Conservation (phyloP, 2,113 vertebrate species). For the Progne subis region DNA sequence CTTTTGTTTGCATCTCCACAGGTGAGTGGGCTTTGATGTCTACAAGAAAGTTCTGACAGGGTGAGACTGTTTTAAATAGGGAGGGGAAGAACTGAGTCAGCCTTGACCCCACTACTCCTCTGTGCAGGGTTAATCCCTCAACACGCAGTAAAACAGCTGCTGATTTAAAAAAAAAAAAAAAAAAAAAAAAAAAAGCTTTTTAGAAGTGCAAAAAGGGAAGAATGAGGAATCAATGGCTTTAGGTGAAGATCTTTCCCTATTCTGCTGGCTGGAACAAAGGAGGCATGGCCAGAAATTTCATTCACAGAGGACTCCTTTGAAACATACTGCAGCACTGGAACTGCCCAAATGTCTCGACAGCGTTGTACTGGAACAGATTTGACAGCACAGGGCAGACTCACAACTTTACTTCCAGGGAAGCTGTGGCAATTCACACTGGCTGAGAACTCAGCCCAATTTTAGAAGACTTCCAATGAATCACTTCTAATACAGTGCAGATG, state of each 20-base stretch:
- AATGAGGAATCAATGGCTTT: background rate
- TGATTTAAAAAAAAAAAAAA: too few relatives aligned
- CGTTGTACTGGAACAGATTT: background rate
- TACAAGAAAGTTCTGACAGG: background rate
- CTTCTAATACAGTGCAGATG: background rate
- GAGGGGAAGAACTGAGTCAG: background rate
- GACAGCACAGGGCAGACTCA: background rate
- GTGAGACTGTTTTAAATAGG: background rate
- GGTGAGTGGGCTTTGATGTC: background rate
- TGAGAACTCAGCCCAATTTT: background rate
- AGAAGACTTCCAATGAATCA: background rate
- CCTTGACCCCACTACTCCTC: background rate
- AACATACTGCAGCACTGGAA: background rate
- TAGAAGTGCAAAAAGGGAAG: background rate
- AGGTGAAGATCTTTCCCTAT: background rate
- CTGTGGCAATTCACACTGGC: background rate
- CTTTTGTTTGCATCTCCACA: background rate
- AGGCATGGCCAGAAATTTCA: background rate
- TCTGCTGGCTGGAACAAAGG: background rate
- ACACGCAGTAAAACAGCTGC: fast-evolving
- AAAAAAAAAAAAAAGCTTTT: too few relatives aligned
- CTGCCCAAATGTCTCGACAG: background rate
- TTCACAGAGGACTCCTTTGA: background rate
- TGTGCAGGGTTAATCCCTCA: background rate
- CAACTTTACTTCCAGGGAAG: background rate